Evolutionary conservation across 2,797 vertebrate genomes (phyloP), one percentile per base, ranked within the genome.

Genomic region (Hoplostethus mediterraneus): DNA sequence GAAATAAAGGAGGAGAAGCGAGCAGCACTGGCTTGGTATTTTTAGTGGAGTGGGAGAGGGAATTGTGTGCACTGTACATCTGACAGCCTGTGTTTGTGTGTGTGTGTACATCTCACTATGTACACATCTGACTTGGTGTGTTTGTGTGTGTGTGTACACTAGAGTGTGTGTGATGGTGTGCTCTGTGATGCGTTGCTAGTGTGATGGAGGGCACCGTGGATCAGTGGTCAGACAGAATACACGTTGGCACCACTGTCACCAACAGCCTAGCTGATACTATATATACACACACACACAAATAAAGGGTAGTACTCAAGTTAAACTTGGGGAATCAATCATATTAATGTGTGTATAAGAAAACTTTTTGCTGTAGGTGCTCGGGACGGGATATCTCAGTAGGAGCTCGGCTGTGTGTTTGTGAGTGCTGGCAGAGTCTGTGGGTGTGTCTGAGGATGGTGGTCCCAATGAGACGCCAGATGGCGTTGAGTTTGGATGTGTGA

Each of bases 131-230:
- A 33, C 33, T 6, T 33, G 4, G 33, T 33, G 33, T 33, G 60
- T 45, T 52, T 45, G 53, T 33, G 52, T 56, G 61, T 36, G 56
- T 55, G 25, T 61, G 42, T 57, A 53, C 16, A 21, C 21, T 30
- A 28, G 3, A 5, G 31, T 62, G 64, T 61, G 69, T 53, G 42
- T 28, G 55, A 78, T 75, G 63, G 48, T 60, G 42, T 64, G 67
- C 68, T 83, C 79, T 42, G 53, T 83, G 80, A 87, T 45, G 66
- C 74, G 14, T 81, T 74, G 51, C 55, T 61, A 21, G 56, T 74
- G 81, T 84, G 82, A 89, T 83, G 77, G 73, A 87, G 79, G 84
- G 73, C 82, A 71, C 66, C 71, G 69, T 71, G 84, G 80, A 83
- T 90, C 83, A 90, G 55, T 64, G 66, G 69, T 56, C 80, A 54